A percentile compares a stretch with the other conserved stretches of the same genome.
phyloP scores from a whole-genome alignment of 2,888 invertebrate species.

The Drepana falcataria region DNA sequence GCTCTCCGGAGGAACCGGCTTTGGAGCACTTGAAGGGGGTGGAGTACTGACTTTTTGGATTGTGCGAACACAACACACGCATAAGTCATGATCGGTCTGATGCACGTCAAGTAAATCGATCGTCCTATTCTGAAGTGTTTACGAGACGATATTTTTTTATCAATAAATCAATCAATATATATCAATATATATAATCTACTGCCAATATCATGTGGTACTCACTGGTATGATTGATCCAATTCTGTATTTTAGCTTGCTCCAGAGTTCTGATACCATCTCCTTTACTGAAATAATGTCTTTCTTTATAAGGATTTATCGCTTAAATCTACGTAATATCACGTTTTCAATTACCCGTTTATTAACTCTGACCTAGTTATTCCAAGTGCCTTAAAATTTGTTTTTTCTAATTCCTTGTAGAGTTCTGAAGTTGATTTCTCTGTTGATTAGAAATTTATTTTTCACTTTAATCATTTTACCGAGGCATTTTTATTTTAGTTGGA shows the following conservation, averaged over 20 bases:
- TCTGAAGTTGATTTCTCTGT: slow-evolving; percentile 7
- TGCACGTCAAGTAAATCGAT: too few species aligned
- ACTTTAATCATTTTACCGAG: too few species aligned
- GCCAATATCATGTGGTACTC: not conserved
- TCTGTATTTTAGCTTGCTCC: not conserved
- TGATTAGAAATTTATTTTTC: not conserved
- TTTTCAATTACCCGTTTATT: slow-evolving; percentile 5
- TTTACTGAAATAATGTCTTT: not conserved
- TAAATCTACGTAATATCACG: not conserved
- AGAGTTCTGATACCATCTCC: not conserved
- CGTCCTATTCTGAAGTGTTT: too few species aligned
- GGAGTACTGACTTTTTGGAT: too few species aligned
- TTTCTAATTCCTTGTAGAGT: slow-evolving; percentile 15
- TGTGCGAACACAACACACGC: too few species aligned
- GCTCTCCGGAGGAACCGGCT: too few species aligned
- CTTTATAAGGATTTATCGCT: not conserved
- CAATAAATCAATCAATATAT: too few species aligned
- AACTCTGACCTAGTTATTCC: slow-evolving; percentile 4
- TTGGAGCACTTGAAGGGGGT: too few species aligned
- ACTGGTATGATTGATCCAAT: not conserved
- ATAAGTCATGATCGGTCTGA: too few species aligned
- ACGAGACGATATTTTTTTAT: too few species aligned
- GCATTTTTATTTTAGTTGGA: too few species aligned
- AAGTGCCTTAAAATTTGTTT: slow-evolving; percentile 7
- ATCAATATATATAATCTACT: too few species aligned